Base-by-base conservation (phyloP, 2,113 vertebrate species). In the Pseudolaguvia tuberculata region DNA sequence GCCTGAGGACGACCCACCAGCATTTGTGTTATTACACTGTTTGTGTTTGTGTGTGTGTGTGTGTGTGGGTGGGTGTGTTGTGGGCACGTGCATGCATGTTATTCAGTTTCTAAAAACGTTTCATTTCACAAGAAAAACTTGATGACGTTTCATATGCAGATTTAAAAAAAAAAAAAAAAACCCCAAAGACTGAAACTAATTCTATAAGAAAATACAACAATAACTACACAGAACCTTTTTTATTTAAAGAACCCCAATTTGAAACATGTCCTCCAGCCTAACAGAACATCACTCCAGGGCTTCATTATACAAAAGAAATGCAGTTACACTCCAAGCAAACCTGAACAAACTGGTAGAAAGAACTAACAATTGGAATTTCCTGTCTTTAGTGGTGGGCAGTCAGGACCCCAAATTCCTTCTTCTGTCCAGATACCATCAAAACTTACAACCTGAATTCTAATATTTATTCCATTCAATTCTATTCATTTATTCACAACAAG, bases 1-100 rank as follows among this genome's bases (percentile, higher is more conserved):
- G 87, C 88, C 89, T 85, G 84, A 78, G 86, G 87, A 89, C 85
- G 88, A 87, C 85, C 85, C 85, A 86, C 84, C 83, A 88, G 87
- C 85, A 84, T 84, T 81, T 80, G 83, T 73, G 62, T 59, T 62
- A 68, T 63, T 66, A 45, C 73, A 65, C 73, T 25, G 53, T 23
- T 1, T 79, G 83, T 62, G 55, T 51, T 55, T 61, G 75, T 50
- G 47, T 70, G 70, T 71, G 27, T 70, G 74, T 39, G 72, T 59
- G 72, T 74, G 72, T 58, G 23, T 48, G 83, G 52, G 55, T 51
- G 66, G 52, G 75, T 50, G 47, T 70, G 59, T 20, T 70, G 65
- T 39, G 72, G 31, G 72, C 65, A 59, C 47, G 18, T 50, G 35
- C 6, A 23, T 23, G 62, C 62, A 66, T 66, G 45, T 48, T 1